Evolutionary conservation across 2,797 vertebrate species (phyloP).

Genomic region (Argentina silus): DNA sequence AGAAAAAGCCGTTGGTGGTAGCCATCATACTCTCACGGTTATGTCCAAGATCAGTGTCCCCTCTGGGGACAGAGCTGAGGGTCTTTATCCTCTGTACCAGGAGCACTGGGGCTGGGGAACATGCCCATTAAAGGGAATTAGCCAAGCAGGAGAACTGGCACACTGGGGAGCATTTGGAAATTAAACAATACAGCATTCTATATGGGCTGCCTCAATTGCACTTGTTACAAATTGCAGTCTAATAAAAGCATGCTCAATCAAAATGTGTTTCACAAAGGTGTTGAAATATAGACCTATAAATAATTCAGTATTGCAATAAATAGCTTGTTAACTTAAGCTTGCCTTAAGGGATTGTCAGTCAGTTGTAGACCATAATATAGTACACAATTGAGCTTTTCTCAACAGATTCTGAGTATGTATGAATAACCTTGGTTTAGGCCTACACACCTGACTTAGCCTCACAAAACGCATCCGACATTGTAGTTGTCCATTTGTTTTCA

Average conservation of each 20-base stretch:
- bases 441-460: constrained; percentile 30
- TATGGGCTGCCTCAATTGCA: not conserved
- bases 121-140: not conserved
- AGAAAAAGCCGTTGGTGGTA: constrained; percentile 50
- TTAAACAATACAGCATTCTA: not conserved
- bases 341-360: no score
- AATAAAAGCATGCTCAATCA: not conserved
- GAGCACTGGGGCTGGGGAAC: constrained; percentile 33
- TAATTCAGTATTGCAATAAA: no score
- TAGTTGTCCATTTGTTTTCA: constrained; percentile 39
- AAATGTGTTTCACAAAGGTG: not conserved
- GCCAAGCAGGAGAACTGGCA: not conserved
- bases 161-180: not conserved
- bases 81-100: not conserved
- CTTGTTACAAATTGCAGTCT: not conserved
- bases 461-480: constrained; percentile 48
- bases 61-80: constrained; percentile 45
- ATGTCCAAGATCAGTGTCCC: constrained; percentile 36
- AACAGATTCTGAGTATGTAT: not conserved
- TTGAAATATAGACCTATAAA: no score
- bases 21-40: constrained; percentile 45
- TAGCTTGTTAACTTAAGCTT: no score
- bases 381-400: no score
- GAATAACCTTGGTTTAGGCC: constrained; percentile 4
- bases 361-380: no score